Conservation (phyloP, 1,140 invertebrate species). For the Drosophila baimaii region DNA sequence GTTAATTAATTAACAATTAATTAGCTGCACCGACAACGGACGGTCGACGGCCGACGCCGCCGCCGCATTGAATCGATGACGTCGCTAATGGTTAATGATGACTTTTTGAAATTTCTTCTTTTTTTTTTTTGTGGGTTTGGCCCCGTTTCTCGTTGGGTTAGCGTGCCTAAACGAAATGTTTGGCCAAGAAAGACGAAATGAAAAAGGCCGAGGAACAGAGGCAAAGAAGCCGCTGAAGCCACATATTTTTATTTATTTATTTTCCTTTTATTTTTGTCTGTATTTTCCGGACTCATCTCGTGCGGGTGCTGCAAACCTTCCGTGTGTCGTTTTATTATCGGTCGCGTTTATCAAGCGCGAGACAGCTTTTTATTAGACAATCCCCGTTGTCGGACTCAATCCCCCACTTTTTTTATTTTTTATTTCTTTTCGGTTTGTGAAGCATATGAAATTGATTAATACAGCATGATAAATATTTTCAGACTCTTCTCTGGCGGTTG, state of each 20-base stretch:
- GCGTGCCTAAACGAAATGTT: conserved; percentile 76
- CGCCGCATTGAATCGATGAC: conserved; percentile 68
- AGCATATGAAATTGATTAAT: conserved; percentile 82
- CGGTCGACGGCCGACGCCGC: conserved; percentile 37
- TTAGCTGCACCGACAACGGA: conserved; percentile 62
- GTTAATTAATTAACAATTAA: conserved; percentile 84
- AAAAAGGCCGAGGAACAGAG: conserved; percentile 3
- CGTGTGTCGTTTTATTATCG: conserved; percentile 66
- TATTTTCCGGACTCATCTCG: conserved; percentile 37
- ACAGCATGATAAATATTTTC: conserved; percentile 81
- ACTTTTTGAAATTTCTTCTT: conserved; percentile 54
- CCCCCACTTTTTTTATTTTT: conserved; percentile 13
- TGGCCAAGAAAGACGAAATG: conserved; percentile 32
- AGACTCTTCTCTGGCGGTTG: conserved; percentile 42
- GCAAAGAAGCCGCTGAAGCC: conserved; percentile 50
- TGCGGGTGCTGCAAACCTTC: conserved; percentile 61
- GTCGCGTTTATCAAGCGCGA: conserved; percentile 67
- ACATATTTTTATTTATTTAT: conserved; percentile 25
- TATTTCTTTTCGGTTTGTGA: conserved; percentile 30
- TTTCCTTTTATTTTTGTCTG: conserved; percentile 2
- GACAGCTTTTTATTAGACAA: conserved; percentile 68
- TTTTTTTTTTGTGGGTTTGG: conserved; percentile 64
- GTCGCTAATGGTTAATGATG: conserved; percentile 82
- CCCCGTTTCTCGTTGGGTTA: conserved; percentile 65
- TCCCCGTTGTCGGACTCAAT: conserved; percentile 31